phyloP scores from a whole-genome alignment of 2,888 invertebrate genomes.

The Eupithecia centaureata region DNA sequence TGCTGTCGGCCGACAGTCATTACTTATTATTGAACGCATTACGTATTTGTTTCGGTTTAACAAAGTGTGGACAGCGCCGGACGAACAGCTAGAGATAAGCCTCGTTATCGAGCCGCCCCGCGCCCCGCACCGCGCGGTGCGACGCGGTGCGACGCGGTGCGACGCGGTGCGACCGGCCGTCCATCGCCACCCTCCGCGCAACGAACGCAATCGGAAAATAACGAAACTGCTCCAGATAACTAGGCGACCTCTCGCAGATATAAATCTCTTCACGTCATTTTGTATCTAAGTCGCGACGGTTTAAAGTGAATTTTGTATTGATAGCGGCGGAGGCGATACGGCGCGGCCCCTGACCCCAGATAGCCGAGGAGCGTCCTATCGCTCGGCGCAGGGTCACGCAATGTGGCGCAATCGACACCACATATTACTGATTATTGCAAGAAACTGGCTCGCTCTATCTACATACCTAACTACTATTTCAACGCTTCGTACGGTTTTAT shows the following conservation, averaged over 20 bases:
- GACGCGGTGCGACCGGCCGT: neutral
- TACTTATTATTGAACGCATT: neutral
- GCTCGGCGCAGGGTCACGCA: constrained; percentile 35
- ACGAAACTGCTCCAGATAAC: constrained; percentile 65
- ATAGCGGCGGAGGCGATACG: constrained; percentile 49
- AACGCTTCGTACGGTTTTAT: neutral
- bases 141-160: neutral
- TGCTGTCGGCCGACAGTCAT: neutral
- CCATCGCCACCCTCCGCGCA: constrained; percentile 47
- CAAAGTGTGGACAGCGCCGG: neutral
- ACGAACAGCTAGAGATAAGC: constrained; percentile 26
- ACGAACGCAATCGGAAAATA: constrained; percentile 74
- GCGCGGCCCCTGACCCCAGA: constrained; percentile 56
- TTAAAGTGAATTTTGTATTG: constrained; percentile 36
- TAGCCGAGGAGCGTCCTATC: constrained; percentile 58
- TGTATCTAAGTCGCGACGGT: neutral
- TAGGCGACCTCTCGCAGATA: constrained; percentile 49
- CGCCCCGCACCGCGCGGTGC: neutral
- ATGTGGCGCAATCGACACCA: constrained; percentile 30
- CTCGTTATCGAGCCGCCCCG: constrained; percentile 19
- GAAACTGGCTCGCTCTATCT: constrained; percentile 4
- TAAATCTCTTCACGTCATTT: constrained; percentile 39
- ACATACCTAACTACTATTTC: neutral
- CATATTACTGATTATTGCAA: constrained; percentile 16
- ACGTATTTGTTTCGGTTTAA: constrained; percentile 7